Conservation (phyloP, 2,888 invertebrate species). For the Zeuzera pyrina region DNA sequence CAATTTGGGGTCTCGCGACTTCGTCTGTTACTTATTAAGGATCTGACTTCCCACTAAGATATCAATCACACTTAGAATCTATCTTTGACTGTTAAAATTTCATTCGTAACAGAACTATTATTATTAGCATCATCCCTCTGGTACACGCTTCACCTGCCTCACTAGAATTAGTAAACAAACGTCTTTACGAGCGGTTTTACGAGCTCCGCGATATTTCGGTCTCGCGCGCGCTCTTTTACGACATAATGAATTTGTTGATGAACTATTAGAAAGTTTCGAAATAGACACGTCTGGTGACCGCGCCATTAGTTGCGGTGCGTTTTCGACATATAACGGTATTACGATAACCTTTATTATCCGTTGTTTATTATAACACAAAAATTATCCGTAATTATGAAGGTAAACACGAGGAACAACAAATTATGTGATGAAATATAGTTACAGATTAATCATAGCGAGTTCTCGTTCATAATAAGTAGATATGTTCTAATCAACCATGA, state of each 20-base stretch:
- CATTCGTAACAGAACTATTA: constrained; percentile 35
- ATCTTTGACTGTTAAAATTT: not conserved
- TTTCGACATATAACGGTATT: too few relatives aligned
- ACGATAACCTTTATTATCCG: too few relatives aligned
- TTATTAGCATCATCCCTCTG: constrained; percentile 50
- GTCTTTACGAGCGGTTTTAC: constrained; percentile 71
- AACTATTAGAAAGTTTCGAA: constrained; percentile 71
- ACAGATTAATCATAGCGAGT: too few relatives aligned
- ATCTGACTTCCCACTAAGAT: constrained; percentile 43
- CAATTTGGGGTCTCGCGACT: constrained; percentile 62
- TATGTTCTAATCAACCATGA: too few relatives aligned
- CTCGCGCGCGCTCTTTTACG: constrained; percentile 67
- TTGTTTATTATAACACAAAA: too few relatives aligned
- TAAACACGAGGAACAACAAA: too few relatives aligned
- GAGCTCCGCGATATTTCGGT: constrained; percentile 70
- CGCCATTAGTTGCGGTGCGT: constrained; percentile 18
- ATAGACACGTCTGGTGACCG: constrained; percentile 64
- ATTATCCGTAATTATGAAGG: too few relatives aligned
- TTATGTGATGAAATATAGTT: too few relatives aligned
- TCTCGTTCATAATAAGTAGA: too few relatives aligned
- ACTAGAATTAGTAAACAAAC: constrained; percentile 73
- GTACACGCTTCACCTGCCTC: constrained; percentile 62
- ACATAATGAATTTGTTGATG: constrained; percentile 74
- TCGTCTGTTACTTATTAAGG: constrained; percentile 57
- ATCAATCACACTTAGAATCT: too few relatives aligned